Evolutionary conservation across 2,888 invertebrate species (phyloP).

Genomic region (Oligia strigilis): DNA sequence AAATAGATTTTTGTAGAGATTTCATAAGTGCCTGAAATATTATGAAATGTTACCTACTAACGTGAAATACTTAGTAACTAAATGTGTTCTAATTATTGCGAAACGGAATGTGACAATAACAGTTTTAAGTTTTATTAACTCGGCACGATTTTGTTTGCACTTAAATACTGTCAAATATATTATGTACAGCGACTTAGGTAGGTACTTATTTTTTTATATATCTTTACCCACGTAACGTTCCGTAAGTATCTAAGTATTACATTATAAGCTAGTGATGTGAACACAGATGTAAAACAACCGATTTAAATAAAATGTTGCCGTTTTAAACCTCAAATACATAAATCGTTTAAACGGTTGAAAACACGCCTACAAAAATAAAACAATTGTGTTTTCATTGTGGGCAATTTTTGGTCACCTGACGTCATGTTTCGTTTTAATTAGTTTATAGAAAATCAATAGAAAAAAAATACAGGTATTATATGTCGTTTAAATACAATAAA

Average conservation of each 20-base stretch:
- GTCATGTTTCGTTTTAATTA: no score
- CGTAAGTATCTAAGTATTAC: no score
- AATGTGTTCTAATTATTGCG: constrained; percentile 18
- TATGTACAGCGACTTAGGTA: not conserved
- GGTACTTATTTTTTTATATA: not conserved
- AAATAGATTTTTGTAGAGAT: constrained; percentile 14
- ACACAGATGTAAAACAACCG: no score
- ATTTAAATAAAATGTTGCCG: no score
- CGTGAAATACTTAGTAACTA: not conserved
- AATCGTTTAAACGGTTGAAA: no score
- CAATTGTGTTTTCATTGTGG: no score
- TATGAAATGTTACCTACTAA: constrained; percentile 29
- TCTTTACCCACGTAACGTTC: not conserved
- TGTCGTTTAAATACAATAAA: no score
- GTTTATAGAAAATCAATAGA: no score
- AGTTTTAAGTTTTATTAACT: not conserved
- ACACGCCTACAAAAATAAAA: no score
- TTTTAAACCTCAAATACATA: no score
- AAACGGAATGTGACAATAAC: constrained; percentile 1
- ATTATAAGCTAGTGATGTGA: not conserved
- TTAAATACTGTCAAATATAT: constrained; percentile 6
- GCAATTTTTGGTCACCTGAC: no score
- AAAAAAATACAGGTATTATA: no score
- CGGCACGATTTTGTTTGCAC: not conserved
- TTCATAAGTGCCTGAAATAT: constrained; percentile 21